Evolutionary conservation across 2,113 vertebrate genomes (phyloP), one percentile per base, ranked within the genome.

Genomic region (Salvelinus sp.): DNA sequence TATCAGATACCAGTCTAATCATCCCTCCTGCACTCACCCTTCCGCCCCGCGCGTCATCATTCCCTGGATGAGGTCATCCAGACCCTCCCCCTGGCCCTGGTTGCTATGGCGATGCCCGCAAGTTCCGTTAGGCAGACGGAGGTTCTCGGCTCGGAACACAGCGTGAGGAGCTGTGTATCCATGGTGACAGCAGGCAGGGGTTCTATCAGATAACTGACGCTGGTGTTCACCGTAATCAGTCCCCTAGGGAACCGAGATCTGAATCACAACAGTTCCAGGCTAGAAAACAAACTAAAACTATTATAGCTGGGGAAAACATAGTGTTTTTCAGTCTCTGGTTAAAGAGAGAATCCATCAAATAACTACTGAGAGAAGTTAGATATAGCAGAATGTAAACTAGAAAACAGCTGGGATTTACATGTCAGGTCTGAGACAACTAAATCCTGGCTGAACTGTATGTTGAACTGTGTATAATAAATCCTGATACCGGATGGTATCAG

Each of bases 171-270:
- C 74, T 83, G 76, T 69, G 88, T 63, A 6, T 83, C 78, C 70
- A 77, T 69, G 16, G 88, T 89, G 72, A 85, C 13, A 0, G 50
- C 3, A 3, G 92, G 86, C 68, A 94, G 86, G 0, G 98, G 98
- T 87, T 99, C 94, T 38, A 99, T 91, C 89, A 99, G 58, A 73
- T 97, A 99, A 85, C 95, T 98, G 85, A 95, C 82, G 77, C 95
- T 97, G 62, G 87, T 82, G 89, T 90, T 96, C 83, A 99, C 16
- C 4, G 89, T 48, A 67, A 99, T 96, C 64, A 99, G 91, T 80
- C 97, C 98, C 90, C 98, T 99, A 91, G 86, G 44, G 76, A 92
- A 22, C 0, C 92, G 74, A 83, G 54, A 79, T 73, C 16, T 44
- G 38, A 67, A 16, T 2, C n/a, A 2, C 62, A 7, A 79, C 66